Conservation (phyloP, 2,888 invertebrate genomes). For the Vesta saturnalis region DNA sequence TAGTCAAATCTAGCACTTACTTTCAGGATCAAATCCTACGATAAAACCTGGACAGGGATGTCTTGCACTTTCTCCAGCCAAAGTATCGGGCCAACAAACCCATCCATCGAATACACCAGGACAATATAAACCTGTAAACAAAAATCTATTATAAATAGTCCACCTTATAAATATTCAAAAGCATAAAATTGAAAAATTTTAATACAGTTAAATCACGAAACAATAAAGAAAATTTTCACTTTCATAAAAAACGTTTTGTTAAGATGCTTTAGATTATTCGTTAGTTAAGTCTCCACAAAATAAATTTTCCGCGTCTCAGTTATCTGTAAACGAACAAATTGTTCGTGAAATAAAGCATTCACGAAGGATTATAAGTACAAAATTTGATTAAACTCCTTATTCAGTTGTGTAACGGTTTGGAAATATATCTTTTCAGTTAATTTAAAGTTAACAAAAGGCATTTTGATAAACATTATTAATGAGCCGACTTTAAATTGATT, state of each 20-base stretch:
- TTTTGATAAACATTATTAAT: not conserved
- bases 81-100: conserved; percentile 83
- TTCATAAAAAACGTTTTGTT: not conserved
- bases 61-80: conserved; percentile 71
- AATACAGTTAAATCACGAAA: not conserved
- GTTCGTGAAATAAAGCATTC: not conserved
- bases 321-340: not conserved
- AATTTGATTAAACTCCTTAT: not conserved
- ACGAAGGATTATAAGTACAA: not conserved
- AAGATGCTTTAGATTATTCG: not conserved
- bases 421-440: not conserved
- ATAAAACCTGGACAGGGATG: conserved; percentile 79
- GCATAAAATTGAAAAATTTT: not conserved
- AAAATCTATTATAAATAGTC: conserved; percentile 1
- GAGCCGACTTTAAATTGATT: not conserved
- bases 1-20: conserved; percentile 72
- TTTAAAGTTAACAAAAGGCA: not conserved
- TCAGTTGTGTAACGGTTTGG: not conserved
- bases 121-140: conserved; percentile 70
- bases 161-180: conserved; percentile 8
- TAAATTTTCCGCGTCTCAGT: not conserved
- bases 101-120: conserved; percentile 83
- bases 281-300: not conserved
- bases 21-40: conserved; percentile 76
- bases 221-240: not conserved